A percentile compares a stretch with the other conserved stretches of the same genome.
phyloP scores from a whole-genome alignment of 2,797 vertebrate species.

The Arremon brunneinucha region DNA sequence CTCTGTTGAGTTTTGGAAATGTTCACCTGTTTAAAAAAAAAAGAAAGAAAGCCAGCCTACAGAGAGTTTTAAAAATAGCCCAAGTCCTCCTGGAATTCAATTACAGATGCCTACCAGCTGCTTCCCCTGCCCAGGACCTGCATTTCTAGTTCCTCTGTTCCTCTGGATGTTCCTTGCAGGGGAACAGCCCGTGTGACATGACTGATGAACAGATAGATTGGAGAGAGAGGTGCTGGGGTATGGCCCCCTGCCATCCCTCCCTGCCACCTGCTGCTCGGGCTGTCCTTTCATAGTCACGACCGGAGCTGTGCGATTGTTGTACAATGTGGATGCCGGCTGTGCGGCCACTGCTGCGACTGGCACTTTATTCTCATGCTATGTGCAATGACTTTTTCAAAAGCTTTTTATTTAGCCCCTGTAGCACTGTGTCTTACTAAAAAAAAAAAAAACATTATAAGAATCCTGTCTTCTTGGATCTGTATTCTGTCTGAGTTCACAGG shows the following conservation, averaged over 20 bases:
- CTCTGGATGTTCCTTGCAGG: constrained; percentile 39
- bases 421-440: constrained; percentile 17
- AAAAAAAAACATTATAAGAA: not conserved
- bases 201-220: constrained; percentile 10
- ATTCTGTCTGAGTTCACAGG: constrained; percentile 41
- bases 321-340: constrained; percentile 41
- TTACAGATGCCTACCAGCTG: constrained; percentile 63
- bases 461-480: constrained; percentile 32
- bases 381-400: constrained; percentile 55
- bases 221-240: not conserved
- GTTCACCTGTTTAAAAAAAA: not conserved
- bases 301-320: constrained; percentile 30
- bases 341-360: constrained; percentile 42
- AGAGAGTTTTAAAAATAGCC: constrained; percentile 61
- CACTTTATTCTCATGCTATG: constrained; percentile 50
- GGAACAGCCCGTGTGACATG: not conserved
- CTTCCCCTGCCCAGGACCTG: constrained; percentile 9
- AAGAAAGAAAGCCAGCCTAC: not conserved
- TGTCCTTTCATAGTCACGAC: constrained; percentile 27
- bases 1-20: constrained; percentile 6
- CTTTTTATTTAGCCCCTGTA: constrained; percentile 61
- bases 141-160: constrained; percentile 28
- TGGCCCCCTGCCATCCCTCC: not conserved
- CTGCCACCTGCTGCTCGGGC: constrained; percentile 44
- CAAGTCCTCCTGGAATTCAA: constrained; percentile 57